Base-by-base conservation (phyloP, 2,797 vertebrate species). In the Danio choprae region DNA sequence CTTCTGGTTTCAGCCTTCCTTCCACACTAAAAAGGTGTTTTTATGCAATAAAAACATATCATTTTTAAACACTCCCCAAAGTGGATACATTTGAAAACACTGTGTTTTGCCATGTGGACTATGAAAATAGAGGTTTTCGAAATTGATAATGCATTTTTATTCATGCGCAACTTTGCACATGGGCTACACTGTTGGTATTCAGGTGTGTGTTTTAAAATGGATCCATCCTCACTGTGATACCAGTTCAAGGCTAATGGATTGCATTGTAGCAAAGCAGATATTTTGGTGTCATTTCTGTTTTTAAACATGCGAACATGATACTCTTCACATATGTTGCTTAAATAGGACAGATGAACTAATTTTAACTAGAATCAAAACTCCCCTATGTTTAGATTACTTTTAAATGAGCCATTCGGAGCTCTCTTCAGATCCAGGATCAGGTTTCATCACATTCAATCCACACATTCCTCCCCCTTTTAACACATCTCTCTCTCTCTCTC, bases 401-500 rank as follows among this genome's bases (percentile, higher is more conserved):
- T 65, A 36, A 44, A 58, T 65, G 0, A 44, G 58, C 15, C 53
- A 43, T 22, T 44, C 70, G 43, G 12, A 72, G 53, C 22, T 16
- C 11, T 79, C 38, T 48, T 62, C 29, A 62, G 64, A 75, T 81
- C 44, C 43, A 46, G 36, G 68, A 41, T 79, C 36, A 5, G 58
- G 55, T 75, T 81, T 67, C 53, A 51, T 53, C 20, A 74, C 29
- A 38, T 69, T 55, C 53, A 55, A 43, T 22, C 16, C 38, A 50
- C 22, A 13, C 29, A 38, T 63, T 59, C n/a, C 41, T 62, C 46
- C n/a, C 44, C 8, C 46, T 6, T 68, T 69, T 5, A 48, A 36
- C 72, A 84, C 82, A 84, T 86, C 75, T 79, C 29, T 29, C 29
- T 72, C 53, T 56, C 16, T 73, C 63, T 20, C 75, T 79, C 29